Conservation (phyloP, 2,888 invertebrate genomes). For the Melanargia galathea region DNA sequence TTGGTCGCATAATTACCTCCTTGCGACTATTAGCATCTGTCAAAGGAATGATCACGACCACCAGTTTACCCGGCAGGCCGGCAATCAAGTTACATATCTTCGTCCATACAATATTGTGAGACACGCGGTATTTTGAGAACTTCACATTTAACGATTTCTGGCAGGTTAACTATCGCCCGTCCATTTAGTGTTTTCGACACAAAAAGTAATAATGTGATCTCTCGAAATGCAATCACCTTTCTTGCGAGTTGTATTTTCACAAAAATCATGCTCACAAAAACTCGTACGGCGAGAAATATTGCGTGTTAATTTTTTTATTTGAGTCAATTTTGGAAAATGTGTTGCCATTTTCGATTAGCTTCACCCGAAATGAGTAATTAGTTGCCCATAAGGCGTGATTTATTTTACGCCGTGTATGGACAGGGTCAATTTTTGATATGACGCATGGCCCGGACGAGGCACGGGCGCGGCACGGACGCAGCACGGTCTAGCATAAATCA, state of each 20-base stretch:
- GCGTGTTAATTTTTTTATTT: background rate
- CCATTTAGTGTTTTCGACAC: conserved; percentile 2
- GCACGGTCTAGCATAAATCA: no score
- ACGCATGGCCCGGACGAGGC: no score
- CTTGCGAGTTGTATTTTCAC: background rate
- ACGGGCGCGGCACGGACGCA: no score
- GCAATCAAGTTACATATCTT: conserved; percentile 5
- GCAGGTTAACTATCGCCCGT: conserved; percentile 1
- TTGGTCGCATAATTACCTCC: conserved; percentile 1
- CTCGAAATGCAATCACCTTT: conserved; percentile 1
- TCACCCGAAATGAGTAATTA: background rate
- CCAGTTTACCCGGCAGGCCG: background rate
- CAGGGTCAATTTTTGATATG: no score
- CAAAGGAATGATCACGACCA: background rate
- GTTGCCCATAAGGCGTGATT: background rate
- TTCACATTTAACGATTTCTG: conserved; percentile 11
- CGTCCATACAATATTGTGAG: conserved; percentile 5
- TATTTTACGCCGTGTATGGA: background rate
- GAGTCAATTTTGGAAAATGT: background rate
- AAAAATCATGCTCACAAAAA: background rate
- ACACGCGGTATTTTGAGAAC: background rate
- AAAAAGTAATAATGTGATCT: conserved; percentile 3
- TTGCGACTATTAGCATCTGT: background rate
- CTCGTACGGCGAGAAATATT: background rate
- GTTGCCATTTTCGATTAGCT: background rate